Conservation (phyloP, 2,113 vertebrate species). For the Pyrgilauda ruficollis region DNA sequence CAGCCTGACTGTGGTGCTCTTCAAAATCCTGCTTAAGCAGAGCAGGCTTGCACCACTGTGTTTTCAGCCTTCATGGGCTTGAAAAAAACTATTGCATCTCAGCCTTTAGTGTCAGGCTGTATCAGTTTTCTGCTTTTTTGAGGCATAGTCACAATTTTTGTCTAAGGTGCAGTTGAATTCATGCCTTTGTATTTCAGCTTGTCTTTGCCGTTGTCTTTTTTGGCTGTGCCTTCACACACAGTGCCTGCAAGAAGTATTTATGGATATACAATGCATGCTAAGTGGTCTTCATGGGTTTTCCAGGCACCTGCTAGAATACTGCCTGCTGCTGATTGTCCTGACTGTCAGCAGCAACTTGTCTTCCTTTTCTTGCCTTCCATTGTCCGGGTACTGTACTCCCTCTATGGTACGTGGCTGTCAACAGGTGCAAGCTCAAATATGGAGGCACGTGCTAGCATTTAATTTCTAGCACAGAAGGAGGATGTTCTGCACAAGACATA, state of each 20-base stretch:
- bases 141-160: constrained; percentile 46
- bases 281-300: constrained; percentile 66
- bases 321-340: constrained; percentile 26
- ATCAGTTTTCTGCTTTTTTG: constrained; percentile 58
- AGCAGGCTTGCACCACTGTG: constrained; percentile 25
- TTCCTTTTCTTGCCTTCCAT: constrained; percentile 50
- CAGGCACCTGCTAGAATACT: constrained; percentile 61
- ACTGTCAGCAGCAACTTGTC: constrained; percentile 3
- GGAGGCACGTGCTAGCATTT: constrained; percentile 1
- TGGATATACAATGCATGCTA: constrained; percentile 61
- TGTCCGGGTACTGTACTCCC: constrained; percentile 39
- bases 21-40: constrained; percentile 55
- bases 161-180: constrained; percentile 67
- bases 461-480: constrained; percentile 29
- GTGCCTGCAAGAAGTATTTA: constrained; percentile 78
- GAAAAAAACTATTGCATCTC: constrained; percentile 17
- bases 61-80: constrained; percentile 12
- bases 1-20: constrained; percentile 69
- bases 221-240: constrained; percentile 80
- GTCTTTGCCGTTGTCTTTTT: constrained; percentile 74
- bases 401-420: constrained; percentile 28
- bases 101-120: constrained; percentile 28
- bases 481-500: constrained; percentile 39
- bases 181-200: constrained; percentile 71
- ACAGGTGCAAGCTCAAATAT: constrained; percentile 6